Base-by-base conservation (phyloP, 2,888 invertebrate genomes). In the Brachypterus glaber region DNA sequence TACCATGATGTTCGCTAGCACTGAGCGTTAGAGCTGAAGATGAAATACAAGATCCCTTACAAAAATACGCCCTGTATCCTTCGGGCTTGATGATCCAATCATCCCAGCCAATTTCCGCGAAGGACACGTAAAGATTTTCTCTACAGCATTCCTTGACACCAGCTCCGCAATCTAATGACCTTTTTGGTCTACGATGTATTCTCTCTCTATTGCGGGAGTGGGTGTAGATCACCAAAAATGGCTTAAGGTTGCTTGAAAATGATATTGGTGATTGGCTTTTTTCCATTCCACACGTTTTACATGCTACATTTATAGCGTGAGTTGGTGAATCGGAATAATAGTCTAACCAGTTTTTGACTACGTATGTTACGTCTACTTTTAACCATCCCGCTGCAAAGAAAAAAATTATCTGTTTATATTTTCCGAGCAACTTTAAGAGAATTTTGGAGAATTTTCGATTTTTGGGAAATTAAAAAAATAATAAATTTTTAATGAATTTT, bases 11-110 rank as follows among this genome's bases (percentile, higher is more conserved):
- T 50, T 78, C 70, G 9, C 67, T 74, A 44, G 71, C 73, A 40
- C 74, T 74, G 44, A 74, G 63, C 1, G 86, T 73, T 9, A 84
- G 71, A 2, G 83, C 79, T 1, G 83, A 77, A 17, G 82, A 78
- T 0, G 80, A 76, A 0, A 77, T 72, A 56, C 90, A 90, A 13
- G 78, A 77, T 0, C 90, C 90, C 39, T 82, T 79, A 58, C 90
- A 90, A 67, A 87, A 89, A 62, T 87, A 87, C 0, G 90, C 89
- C 53, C 88, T 79, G 62, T 89, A 90, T 1, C 86, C 87, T 9
- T 73, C 70, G 0, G 90, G 90, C 47, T 77, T 72, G 45, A 90
- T 74, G 41, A 90, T 87, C 89, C 89, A 90, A 60, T 87, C 82
- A 50, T 79, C 79, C 90, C 90, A 90, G 31, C 88, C 88, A 37